phyloP scores from a whole-genome alignment of 1,140 invertebrate genomes.

The Euwallacea similis region DNA sequence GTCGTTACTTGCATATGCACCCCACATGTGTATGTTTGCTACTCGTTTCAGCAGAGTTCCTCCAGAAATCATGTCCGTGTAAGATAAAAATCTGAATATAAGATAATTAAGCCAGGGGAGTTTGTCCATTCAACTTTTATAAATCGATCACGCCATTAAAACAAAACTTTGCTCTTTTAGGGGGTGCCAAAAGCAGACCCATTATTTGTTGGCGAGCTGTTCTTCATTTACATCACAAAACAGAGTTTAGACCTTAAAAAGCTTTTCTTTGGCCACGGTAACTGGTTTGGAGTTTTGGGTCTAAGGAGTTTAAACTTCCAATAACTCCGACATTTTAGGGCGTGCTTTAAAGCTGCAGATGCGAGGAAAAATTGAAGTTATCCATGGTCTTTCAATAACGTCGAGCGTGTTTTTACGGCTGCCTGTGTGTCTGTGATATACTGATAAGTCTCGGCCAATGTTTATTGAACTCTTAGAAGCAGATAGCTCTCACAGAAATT shows the following conservation, averaged over 20 bases:
- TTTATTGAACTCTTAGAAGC: slow-evolving; percentile 23
- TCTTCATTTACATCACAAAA: slow-evolving; percentile 23
- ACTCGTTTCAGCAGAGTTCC: background rate
- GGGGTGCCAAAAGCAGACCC: slow-evolving; percentile 25
- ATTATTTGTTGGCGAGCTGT: slow-evolving; percentile 22
- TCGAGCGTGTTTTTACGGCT: slow-evolving; percentile 19
- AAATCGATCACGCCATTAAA: slow-evolving; percentile 14
- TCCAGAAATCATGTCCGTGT: no score
- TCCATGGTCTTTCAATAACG: slow-evolving; percentile 20
- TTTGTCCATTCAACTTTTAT: background rate
- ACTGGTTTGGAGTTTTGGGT: slow-evolving; percentile 11
- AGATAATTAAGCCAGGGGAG: no score
- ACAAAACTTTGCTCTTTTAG: slow-evolving; percentile 10
- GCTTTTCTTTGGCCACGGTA: slow-evolving; percentile 21
- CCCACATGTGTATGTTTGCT: background rate
- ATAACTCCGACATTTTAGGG: background rate
- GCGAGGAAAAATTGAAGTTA: background rate
- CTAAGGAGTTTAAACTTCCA: slow-evolving; percentile 4
- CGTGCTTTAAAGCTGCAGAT: background rate
- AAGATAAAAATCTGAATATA: no score
- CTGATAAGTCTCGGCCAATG: slow-evolving; percentile 22
- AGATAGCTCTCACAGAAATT: slow-evolving; percentile 14
- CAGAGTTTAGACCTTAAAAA: slow-evolving; percentile 20
- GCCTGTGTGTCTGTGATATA: slow-evolving; percentile 23
- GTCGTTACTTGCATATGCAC: slow-evolving; percentile 15